phyloP scores from a whole-genome alignment of 2,797 vertebrate genomes.

The Prunella strophiata region DNA sequence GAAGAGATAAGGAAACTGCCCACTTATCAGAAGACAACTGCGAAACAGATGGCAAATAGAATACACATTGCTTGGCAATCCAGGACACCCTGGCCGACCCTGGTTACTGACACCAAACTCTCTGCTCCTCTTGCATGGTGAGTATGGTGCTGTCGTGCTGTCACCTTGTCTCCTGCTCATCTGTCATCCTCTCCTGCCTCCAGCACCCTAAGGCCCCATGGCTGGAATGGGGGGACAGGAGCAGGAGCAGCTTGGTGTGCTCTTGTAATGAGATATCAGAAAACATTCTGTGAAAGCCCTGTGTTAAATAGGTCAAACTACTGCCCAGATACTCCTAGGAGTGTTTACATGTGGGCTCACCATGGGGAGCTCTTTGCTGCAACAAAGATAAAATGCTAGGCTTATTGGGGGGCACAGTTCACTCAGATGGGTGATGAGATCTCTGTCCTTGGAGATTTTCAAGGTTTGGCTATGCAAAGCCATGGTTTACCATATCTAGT shows the following conservation, averaged over 20 bases:
- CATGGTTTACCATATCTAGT: not conserved
- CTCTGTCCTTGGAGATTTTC: not conserved
- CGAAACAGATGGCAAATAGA: too few species aligned
- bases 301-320: not conserved
- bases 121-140: not conserved
- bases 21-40: too few species aligned
- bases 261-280: not conserved
- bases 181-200: not conserved
- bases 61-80: too few species aligned
- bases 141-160: not conserved
- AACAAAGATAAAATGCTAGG: not conserved
- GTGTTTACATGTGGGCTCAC: not conserved
- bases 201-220: not conserved
- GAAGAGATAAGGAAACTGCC: too few species aligned
- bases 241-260: not conserved
- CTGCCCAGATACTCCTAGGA: not conserved
- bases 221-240: not conserved
- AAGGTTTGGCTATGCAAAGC: not conserved
- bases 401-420: not conserved
- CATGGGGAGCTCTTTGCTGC: not conserved
- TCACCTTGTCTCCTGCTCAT: not conserved
- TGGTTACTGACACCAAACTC: not conserved
- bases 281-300: not conserved
- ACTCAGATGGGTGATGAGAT: not conserved
- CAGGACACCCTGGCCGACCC: not conserved